Percentiles rank a stretch among this genome's conserved stretches.
phyloP scores from a whole-genome alignment of 2,113 vertebrate genomes.

The Mormyrus iriodes region DNA sequence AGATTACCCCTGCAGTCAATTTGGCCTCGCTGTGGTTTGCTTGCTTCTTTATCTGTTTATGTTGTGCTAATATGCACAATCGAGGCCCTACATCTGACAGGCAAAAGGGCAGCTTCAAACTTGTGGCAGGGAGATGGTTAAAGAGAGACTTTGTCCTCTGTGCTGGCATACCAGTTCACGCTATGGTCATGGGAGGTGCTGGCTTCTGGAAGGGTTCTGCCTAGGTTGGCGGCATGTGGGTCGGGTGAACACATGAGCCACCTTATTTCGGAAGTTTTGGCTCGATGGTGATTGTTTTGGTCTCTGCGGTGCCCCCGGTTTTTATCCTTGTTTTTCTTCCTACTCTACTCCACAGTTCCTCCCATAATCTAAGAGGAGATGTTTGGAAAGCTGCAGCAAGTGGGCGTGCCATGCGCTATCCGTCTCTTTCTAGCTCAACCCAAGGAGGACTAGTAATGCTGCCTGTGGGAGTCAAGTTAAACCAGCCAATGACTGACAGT shows the following conservation, averaged over 20 bases:
- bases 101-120: constrained; percentile 56
- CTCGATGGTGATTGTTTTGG: background rate
- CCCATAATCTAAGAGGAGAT: background rate
- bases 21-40: constrained; percentile 47
- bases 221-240: background rate
- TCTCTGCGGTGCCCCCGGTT: background rate
- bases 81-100: constrained; percentile 48
- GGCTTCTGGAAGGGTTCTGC: background rate
- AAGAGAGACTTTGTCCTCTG: constrained; percentile 24
- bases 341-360: background rate
- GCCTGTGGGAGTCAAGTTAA: background rate
- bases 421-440: background rate
- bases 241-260: background rate
- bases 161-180: constrained; percentile 32
- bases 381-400: background rate
- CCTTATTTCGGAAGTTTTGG: background rate
- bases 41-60: constrained; percentile 60
- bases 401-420: background rate
- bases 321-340: background rate
- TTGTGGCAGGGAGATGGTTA: constrained; percentile 37
- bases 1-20: constrained; percentile 44
- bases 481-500: background rate
- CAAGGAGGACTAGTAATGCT: background rate
- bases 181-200: background rate
- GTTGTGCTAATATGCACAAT: constrained; percentile 52